Evolutionary conservation across 2,888 invertebrate species (phyloP).

Genomic region (Cacoxenus indagator): DNA sequence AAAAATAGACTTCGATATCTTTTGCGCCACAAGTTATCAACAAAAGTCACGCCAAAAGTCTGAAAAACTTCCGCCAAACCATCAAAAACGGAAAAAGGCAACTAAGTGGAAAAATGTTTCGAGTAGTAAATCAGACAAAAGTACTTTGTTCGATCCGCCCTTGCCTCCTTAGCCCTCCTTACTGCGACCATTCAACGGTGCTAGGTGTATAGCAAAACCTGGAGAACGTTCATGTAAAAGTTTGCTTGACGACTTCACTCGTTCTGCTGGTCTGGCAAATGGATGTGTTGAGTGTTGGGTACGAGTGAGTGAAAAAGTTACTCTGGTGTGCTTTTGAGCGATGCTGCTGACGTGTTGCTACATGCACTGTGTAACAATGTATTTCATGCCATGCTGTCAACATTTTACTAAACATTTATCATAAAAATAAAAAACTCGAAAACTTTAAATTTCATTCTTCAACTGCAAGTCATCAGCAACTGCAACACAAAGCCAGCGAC

Average conservation of each 20-base stretch:
- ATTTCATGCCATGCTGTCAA: conserved; percentile 40
- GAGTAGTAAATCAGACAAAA: conserved; percentile 48
- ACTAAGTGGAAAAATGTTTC: conserved; percentile 20
- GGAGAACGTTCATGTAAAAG: too few species aligned
- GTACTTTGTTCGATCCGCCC: conserved; percentile 30
- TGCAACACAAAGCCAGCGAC: background rate
- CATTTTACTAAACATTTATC: conserved; percentile 40
- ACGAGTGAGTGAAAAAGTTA: background rate
- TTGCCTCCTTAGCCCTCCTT: conserved; percentile 22
- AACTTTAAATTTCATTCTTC: conserved; percentile 53
- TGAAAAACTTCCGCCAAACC: conserved; percentile 58
- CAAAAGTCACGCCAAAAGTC: conserved; percentile 58
- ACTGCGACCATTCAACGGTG: too few species aligned
- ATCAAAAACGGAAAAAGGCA: background rate
- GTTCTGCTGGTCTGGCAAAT: background rate
- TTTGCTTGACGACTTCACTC: background rate
- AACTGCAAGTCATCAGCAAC: conserved; percentile 4
- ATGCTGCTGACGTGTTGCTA: background rate
- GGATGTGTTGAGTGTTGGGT: background rate
- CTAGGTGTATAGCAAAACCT: too few species aligned
- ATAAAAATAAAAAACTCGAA: conserved; percentile 40
- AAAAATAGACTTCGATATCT: background rate
- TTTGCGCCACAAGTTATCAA: conserved; percentile 53
- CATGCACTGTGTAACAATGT: conserved; percentile 18
- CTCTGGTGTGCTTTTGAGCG: background rate